Percentiles rank a stretch among this genome's conserved stretches.
These are phyloP conservation scores for Tanypteryx hageni DNA, from an alignment of 2,888 invertebrate genomes.

Conservation along the genomic window DNA sequence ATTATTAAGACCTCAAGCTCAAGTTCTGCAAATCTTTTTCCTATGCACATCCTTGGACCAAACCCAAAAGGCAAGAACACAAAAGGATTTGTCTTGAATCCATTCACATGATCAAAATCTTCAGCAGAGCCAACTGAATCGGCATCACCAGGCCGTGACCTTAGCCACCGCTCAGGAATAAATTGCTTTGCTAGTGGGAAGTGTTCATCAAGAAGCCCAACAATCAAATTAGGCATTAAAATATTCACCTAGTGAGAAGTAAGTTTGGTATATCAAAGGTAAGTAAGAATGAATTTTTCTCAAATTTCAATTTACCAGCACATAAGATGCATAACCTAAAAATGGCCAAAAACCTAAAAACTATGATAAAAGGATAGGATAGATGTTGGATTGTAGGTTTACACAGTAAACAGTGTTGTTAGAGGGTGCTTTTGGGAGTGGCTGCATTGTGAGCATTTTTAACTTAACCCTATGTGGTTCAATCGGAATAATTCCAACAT, in stretches of 20 bases:
- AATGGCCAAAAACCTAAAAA: neutral
- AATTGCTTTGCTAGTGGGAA: slow-evolving; percentile 72
- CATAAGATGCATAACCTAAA: too few species aligned
- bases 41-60: slow-evolving; percentile 90
- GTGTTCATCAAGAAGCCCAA: slow-evolving; percentile 15
- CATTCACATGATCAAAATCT: neutral
- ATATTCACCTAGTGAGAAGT: slow-evolving; percentile 54
- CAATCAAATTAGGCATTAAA: neutral
- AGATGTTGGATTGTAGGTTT: neutral
- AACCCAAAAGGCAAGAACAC: slow-evolving; percentile 87
- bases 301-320: neutral
- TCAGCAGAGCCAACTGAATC: slow-evolving; percentile 31
- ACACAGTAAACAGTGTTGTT: neutral
- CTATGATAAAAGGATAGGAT: neutral
- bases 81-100: slow-evolving; percentile 81
- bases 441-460: too few species aligned
- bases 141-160: slow-evolving; percentile 6
- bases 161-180: slow-evolving; percentile 74
- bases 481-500: too few species aligned
- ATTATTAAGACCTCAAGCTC: slow-evolving; percentile 92
- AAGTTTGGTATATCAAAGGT: neutral
- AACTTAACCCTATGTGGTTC: too few species aligned
- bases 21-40: slow-evolving; percentile 91
- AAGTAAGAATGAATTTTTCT: slow-evolving; percentile 69
- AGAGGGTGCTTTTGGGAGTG: neutral